Base-by-base conservation (phyloP, 1,140 invertebrate genomes). In the Manduca sexta region DNA sequence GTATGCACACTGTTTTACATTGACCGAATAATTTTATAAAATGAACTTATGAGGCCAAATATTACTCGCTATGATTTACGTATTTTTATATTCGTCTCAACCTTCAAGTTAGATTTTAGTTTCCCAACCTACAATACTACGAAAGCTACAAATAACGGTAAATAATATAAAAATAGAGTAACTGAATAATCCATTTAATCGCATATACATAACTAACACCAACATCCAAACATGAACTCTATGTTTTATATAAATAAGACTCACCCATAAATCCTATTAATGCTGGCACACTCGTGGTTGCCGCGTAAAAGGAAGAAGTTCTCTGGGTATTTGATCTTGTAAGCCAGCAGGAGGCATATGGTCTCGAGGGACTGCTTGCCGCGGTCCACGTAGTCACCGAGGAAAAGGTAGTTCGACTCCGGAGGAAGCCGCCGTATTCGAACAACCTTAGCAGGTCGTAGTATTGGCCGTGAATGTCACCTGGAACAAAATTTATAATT, bases 381-480 rank as follows among this genome's bases (percentile, higher is more conserved):
- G 68, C 94, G 90, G 72, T 95, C 94, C 13, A 95, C 94, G 69
- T 95, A 95, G 73, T 95, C 93, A 16, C 94, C 94, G 52, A 99
- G 90, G 87, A 99, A 99, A 55, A 99, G 89, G 88, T 99, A 99
- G 88, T 99, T 99, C 21, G 97, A 97, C 86, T 99, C 98, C n/a
- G 98, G 98, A 35, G 98, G 84, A 99, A 99, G n/a, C 98, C 97
- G 48, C 98, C 98, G 84, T 99, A 99, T 79, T 99, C 98, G 86
- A 99, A 99, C 52, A 99, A 88, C 77, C 98, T 92, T 57, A 99
- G 88, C 26, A 99, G 88, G 88, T 99, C 98, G 78, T 98, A 98
- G 82, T 99, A 99, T 88, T 98, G 96, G 58, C 98, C 98, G 83
- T 99, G 98, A 70, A 99, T 99, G 83, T 99, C 98, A 87, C 96